Percentiles rank a stretch among this genome's conserved stretches.
Conservation (phyloP, 2,113 vertebrate species). For the Pyxicephalus adspersus region DNA sequence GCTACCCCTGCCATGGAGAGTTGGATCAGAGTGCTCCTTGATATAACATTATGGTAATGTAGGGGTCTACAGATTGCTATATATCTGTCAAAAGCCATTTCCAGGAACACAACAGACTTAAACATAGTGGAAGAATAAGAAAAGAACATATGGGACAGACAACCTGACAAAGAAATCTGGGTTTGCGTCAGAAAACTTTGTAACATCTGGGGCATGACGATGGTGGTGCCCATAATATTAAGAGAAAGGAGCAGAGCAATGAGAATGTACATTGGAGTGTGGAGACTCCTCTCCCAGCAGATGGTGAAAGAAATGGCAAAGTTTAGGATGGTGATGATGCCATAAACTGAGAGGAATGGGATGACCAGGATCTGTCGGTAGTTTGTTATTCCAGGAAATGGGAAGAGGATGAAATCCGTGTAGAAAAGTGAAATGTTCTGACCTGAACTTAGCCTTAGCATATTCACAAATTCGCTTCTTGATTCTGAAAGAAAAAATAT, state of each 20-base stretch:
- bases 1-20: conserved; percentile 21
- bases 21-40: neutral
- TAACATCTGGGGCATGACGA: conserved; percentile 70
- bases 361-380: neutral
- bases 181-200: conserved; percentile 64
- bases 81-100: conserved; percentile 67
- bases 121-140: conserved; percentile 66
- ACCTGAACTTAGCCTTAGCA: neutral
- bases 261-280: conserved; percentile 75
- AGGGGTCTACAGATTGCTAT: conserved; percentile 76
- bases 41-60: conserved; percentile 63
- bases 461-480: neutral
- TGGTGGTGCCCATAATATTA: conserved; percentile 59
- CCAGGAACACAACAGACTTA: conserved; percentile 63
- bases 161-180: conserved; percentile 68
- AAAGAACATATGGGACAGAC: conserved; percentile 80
- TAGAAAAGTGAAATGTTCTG: conserved; percentile 44
- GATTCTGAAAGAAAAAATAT: neutral
- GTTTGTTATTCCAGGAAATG: conserved; percentile 57
- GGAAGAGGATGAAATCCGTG: conserved; percentile 55
- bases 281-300: conserved; percentile 61
- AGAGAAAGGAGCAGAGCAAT: conserved; percentile 69
- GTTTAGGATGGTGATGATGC: conserved; percentile 41
- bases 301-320: conserved; percentile 51
- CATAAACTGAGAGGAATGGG: conserved; percentile 53